phyloP scores from a whole-genome alignment of 2,113 vertebrate genomes.

The Rhabdomys dilectus region DNA sequence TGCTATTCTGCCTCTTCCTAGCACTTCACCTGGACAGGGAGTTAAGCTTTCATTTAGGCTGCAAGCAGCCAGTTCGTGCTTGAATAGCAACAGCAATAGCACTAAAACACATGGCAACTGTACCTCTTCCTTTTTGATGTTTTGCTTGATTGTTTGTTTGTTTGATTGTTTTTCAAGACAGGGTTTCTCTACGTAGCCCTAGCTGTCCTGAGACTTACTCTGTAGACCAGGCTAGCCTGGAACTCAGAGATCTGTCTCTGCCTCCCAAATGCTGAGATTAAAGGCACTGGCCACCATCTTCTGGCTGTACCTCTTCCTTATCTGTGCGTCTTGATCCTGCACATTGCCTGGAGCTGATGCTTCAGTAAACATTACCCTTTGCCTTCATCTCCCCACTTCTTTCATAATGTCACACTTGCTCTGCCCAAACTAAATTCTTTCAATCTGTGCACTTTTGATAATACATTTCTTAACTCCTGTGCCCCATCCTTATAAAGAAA shows the following conservation, averaged over 20 bases:
- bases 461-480: slow-evolving; percentile 38
- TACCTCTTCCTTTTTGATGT: not conserved
- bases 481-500: not conserved
- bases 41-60: not conserved
- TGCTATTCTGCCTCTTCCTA: not conserved
- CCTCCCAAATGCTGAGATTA: not conserved
- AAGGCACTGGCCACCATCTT: not conserved
- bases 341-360: not conserved
- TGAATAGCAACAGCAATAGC: not conserved
- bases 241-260: not conserved
- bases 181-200: not conserved
- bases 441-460: not conserved
- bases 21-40: not conserved
- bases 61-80: not conserved
- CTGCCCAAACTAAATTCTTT: not conserved
- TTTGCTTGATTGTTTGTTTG: not conserved
- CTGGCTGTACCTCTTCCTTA: not conserved
- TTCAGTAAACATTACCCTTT: not conserved
- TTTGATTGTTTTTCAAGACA: not conserved
- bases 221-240: not conserved
- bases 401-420: not conserved
- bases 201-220: not conserved
- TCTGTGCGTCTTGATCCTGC: not conserved
- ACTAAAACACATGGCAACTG: not conserved
- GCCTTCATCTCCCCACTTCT: not conserved